A percentile compares a stretch with the other conserved stretches of the same genome.
Conservation (phyloP, 2,888 invertebrate species). For the Caenorhabditis becei region DNA sequence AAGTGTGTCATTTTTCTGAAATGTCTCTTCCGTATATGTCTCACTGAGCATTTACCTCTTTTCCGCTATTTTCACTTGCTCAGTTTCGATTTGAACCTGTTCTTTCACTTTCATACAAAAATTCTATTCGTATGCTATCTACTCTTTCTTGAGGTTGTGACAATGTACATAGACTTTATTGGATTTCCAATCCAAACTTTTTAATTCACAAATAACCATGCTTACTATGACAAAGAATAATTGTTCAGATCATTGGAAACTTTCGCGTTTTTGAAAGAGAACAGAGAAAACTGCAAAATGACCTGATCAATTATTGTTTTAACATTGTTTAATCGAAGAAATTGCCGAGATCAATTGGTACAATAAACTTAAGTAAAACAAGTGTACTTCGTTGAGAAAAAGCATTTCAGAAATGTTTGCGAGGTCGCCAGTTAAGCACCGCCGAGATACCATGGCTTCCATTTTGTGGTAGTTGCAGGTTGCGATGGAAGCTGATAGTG, state of each 20-base stretch:
- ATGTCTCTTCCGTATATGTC: constrained; percentile 29
- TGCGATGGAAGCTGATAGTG: constrained; percentile 25
- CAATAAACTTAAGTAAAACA: constrained; percentile 59
- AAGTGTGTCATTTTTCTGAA: constrained; percentile 40
- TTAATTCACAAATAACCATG: constrained; percentile 30
- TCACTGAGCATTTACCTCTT: constrained; percentile 40
- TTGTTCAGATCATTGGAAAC: constrained; percentile 33
- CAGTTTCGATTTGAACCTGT: constrained; percentile 45
- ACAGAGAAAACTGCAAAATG: constrained; percentile 17
- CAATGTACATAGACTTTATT: constrained; percentile 35
- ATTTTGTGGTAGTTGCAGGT: constrained; percentile 49
- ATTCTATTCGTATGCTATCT: constrained; percentile 16
- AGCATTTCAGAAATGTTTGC: neutral
- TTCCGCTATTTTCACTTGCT: constrained; percentile 42
- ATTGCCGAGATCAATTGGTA: constrained; percentile 50
- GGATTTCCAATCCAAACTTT: neutral
- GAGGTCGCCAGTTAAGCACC: constrained; percentile 34
- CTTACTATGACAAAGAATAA: constrained; percentile 31
- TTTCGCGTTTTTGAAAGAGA: neutral
- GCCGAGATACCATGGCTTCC: constrained; percentile 72
- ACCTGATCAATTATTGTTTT: constrained; percentile 43
- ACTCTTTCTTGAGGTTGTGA: constrained; percentile 37
- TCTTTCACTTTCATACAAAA: constrained; percentile 51
- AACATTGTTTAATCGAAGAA: constrained; percentile 28
- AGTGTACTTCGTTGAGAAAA: constrained; percentile 43